Evolutionary conservation across 53 echinoderm and acorn worm genomes (phyloP), one percentile per base, ranked within the genome.

Genomic region (Echinarachnius parma): DNA sequence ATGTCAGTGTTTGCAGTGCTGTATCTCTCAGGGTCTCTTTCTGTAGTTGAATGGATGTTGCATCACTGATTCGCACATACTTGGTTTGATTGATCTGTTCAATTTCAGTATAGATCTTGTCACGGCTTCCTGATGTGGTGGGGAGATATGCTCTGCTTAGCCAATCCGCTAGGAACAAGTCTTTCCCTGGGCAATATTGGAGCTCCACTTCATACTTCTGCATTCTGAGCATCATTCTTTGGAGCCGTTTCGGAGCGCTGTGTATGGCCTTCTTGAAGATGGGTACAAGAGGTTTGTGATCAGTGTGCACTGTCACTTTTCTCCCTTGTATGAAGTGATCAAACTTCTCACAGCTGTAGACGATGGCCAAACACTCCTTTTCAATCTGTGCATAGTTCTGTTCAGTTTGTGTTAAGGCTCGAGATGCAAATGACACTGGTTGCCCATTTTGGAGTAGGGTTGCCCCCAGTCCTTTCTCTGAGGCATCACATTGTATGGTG

Each of bases 301-400:
- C 75, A 4, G 75, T 64, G 3, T 55, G 36, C 7, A 87, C 63
- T 5, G 32, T 34, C 14, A 59, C 60, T 1, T 74, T 64, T 5
- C 79, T 59, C 23, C 76, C 78, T 16, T 34, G 74, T 3, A 83
- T 66, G 35, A 31, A 88, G 7, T 83, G 79, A 33, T 83, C 61
- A 29, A 82, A 89, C 34, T 29, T 47, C 75, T 89, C 80, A 10
- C 57, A 45, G 31, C 42, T 44, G 34, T 60, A 78, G 15, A 82
- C 66, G 7, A 77, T 68, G 28, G 86, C 80, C 39, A 86, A 26
- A 19, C 75, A 76, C 61, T 86, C 86, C n/a, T 86, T 80, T 35
- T 87, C 88, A 33, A 88, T 83, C 34, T 79, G 79, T 13, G 87
- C 81, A 46, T 77, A 81, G 39, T 75, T 64, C 46, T 48, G 26